Base-by-base conservation (phyloP, 2,888 invertebrate species). In the Lepidochrysops patricia region DNA sequence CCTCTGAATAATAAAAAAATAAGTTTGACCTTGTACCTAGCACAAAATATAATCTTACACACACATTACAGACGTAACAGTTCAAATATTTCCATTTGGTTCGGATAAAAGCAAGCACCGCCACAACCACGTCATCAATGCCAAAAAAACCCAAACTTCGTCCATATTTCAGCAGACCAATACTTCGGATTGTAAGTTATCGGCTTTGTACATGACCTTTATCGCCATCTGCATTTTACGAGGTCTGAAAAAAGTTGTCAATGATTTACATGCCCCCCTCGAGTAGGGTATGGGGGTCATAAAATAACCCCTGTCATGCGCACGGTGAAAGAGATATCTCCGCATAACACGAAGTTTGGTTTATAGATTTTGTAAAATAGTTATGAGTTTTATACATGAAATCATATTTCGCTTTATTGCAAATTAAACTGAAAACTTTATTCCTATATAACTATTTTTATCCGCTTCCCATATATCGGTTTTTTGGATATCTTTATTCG, bases 241-340 rank as follows among this genome's bases (percentile, higher is more conserved):
- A 60, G 61, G 68, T 70, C 68, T 63, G 63, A 79, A 80, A 43
- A 80, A 81, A 80, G 78, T 78, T 80, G 80, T 72, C 67, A 69
- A 75, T 83, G 83, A 84, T 84, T 84, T 84, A 84, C 75, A 71
- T 70, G 70, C 72, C 70, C 72, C 73, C 75, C 74, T 76, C 75
- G 75, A 75, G 68, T 76, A 19, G 43, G 43, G 19, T 15, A 19
- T 19, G 43, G 81, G 80, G 72, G 79, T 71, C 75, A 84, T 86
- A 86, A 86, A 86, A 74, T 74, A 82, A 79, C 85, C 84, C 77
- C 74, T 80, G 86, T 85, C 86, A 82, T 68, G 69, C 69, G 67
- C 86, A 81, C 74, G 67, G 72, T 63, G 60, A 72, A 75, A 80
- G 81, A 78, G 80, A 76, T 75, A 72, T 77, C 76, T 75, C 77